These are phyloP conservation scores for Onychostoma macrolepis DNA, from an alignment of 2,113 vertebrate genomes.

Conservation along the genomic window DNA sequence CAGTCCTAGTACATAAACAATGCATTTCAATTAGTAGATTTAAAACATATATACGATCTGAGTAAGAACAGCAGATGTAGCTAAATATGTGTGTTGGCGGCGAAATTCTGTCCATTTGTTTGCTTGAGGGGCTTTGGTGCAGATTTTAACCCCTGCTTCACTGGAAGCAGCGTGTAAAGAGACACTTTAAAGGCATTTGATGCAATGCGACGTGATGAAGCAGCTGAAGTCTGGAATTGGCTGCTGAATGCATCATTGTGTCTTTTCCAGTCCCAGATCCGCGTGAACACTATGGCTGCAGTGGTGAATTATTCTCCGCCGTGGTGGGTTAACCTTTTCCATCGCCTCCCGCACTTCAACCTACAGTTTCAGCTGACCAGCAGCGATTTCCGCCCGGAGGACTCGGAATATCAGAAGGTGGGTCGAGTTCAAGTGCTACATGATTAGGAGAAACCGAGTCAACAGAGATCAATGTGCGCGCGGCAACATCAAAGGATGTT, in stretches of 20 bases:
- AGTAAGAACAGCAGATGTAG: background rate
- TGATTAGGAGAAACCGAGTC: background rate
- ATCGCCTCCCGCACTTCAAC: constrained; percentile 91
- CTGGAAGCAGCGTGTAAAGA: background rate
- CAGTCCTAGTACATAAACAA: background rate
- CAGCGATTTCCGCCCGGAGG: constrained; percentile 90
- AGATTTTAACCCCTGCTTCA: constrained; percentile 39
- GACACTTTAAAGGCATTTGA: constrained; percentile 29
- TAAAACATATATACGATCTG: background rate
- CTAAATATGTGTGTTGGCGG: background rate
- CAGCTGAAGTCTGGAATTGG: background rate
- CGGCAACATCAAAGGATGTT: constrained; percentile 15
- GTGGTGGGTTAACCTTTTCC: constrained; percentile 94
- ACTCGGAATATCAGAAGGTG: constrained; percentile 93
- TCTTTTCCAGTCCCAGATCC: constrained; percentile 37
- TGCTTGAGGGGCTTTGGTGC: constrained; percentile 9
- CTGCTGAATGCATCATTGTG: background rate
- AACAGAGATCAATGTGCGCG: background rate
- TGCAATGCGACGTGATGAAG: constrained; percentile 33
- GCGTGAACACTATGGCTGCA: constrained; percentile 77
- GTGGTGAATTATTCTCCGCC: constrained; percentile 91
- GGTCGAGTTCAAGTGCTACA: constrained; percentile 48
- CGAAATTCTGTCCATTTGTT: background rate
- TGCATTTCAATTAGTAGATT: background rate
- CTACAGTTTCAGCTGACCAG: constrained; percentile 86